Evolutionary conservation across 2,888 invertebrate genomes (phyloP), one percentile per base, ranked within the genome.

Genomic region (Helleia helle): DNA sequence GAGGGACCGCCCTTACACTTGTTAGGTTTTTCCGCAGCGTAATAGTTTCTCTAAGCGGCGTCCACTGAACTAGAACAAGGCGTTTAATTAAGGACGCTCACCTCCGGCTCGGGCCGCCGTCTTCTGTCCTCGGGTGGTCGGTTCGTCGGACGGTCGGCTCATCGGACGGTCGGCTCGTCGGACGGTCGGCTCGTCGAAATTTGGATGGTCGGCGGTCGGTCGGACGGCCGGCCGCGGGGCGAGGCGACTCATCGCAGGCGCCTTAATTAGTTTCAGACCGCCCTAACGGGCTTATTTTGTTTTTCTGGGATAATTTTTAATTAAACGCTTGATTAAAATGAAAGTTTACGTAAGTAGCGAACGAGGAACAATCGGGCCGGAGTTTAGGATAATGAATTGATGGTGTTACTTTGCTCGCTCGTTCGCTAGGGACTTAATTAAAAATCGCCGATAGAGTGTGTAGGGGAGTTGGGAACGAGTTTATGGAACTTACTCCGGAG

Each of bases 271-370:
- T 80, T 67, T 72, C 80, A 77, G 74, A 73, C 79, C 77, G 75
- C 77, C 80, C 80, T 79, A 80, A 80, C 81, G 71, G 79, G 75
- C 83, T 83, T 83, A 83, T 83, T 84, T 84, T 83, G 84, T 84
- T 83, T 83, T 84, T 83, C 81, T 80, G 79, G 76, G 81, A 81
- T 83, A 84, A 84, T 84, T 84, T 84, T 84, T 83, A 84, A 84
- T 84, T 84, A 84, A 83, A 84, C 79, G 84, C 81, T 83, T 84
- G 84, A 84, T 84, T 83, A 84, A 84, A 84, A 84, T 84, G 80
- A 84, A 83, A 84, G 83, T 84, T 84, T 81, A 81, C 79, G 76
- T 83, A 84, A 84, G 84, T 84, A 83, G 76, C 81, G 77, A 74
- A 72, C 81, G 77, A 71, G 75, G 76, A 83, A n/a, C n/a, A n/a